Evolutionary conservation across 2,888 invertebrate species (phyloP), one percentile per base, ranked within the genome.

Genomic region (Lasioglossum malachurum): DNA sequence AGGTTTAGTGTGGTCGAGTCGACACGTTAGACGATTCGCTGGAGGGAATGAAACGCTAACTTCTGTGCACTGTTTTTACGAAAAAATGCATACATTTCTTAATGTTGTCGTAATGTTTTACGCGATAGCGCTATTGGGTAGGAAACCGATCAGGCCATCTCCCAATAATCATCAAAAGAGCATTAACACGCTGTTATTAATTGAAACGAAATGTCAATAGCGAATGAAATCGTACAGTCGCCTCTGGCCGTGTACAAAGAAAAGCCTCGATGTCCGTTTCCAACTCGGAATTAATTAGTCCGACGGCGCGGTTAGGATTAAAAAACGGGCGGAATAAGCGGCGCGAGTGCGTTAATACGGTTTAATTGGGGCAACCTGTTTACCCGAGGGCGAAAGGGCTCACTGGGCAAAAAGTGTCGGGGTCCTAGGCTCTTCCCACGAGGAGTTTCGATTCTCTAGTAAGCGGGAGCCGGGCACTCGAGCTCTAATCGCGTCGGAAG

Each of bases 341-440:
- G 4, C 60, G 14, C 5, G 10, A 60, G 27, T 60, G 14, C 60
- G 60, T 60, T 60, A 60, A 60, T 31, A 60, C 60, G 60, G 16
- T 60, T 35, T 35, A 44, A 44, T 49, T 8, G 64, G 27, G n/a
- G 53, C 16, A 64, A 53, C 16, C 53, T 27, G 72, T 77, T 82
- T 35, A 82, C 38, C 19, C 60, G 27, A n/a, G 31, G 35, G 38
- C 38, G 27, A 64, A 49, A 35, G 16, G 41, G 46, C 19, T 10
- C n/a, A n/a, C 35, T 19, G 10, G 1, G 19, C 46, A 78, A 86
- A 73, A 76, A 78, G 60, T 64, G 12, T 16, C 35, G 44, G 14
- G 44, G 60, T 12, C 71, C 10, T 3, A n/a, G 16, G 1, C 38
- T 74, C 83, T 90, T 90, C 90, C 90, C 90, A 90, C 90, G 90